Conservation (phyloP, 2,888 invertebrate species). For the Yponomeuta evonymella region DNA sequence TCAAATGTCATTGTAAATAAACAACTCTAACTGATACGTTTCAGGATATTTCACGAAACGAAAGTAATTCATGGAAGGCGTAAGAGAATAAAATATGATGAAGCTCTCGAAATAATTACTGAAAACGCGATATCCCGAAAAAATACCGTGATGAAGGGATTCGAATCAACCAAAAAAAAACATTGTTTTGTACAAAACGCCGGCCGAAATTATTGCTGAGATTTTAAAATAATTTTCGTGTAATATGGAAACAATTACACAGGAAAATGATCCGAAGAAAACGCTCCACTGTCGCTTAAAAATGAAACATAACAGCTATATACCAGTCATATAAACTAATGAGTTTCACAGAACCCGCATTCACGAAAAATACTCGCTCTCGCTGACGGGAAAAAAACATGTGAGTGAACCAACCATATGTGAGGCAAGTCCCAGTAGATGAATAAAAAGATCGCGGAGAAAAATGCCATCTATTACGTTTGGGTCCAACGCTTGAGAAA, state of each 20-base stretch:
- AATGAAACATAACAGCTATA: not conserved
- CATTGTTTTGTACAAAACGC: not conserved
- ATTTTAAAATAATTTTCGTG: not conserved
- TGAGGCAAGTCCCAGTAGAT: not conserved
- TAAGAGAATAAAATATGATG: too few relatives aligned
- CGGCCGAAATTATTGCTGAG: not conserved
- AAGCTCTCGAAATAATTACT: not conserved
- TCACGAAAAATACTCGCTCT: not conserved
- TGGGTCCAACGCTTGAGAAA: not conserved
- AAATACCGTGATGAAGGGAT: not conserved
- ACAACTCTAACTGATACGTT: too few relatives aligned
- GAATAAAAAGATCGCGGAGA: not conserved
- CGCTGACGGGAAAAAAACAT: not conserved
- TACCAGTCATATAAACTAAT: not conserved
- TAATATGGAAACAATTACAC: not conserved
- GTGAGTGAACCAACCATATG: not conserved
- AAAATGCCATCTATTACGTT: not conserved
- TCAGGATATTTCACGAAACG: too few relatives aligned
- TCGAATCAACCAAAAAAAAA: not conserved
- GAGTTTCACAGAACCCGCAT: not conserved
- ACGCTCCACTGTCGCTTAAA: not conserved
- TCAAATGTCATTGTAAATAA: too few relatives aligned
- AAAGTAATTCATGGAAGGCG: too few relatives aligned
- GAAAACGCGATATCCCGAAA: not conserved
- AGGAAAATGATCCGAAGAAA: not conserved